Conservation (phyloP, 2,888 invertebrate genomes). For the Odiellus spinosus region DNA sequence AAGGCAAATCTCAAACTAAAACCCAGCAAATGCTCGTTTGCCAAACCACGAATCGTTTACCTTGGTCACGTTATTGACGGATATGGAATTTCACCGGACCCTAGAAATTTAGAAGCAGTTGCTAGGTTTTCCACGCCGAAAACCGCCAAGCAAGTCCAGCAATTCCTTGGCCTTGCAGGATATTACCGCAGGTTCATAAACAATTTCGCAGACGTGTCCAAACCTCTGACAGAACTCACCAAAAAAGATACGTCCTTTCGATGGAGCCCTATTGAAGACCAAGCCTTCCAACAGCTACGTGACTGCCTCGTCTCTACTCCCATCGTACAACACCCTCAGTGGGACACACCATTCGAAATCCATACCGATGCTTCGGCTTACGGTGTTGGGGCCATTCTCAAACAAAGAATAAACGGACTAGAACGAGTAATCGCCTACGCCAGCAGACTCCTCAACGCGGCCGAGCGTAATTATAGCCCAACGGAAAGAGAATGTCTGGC, state of each 20-base stretch:
- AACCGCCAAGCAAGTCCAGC: too few species aligned
- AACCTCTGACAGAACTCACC: too few species aligned
- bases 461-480: constrained; percentile 30
- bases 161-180: too few species aligned
- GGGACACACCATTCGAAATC: constrained; percentile 16
- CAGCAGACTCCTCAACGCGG: too few species aligned
- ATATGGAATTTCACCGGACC: constrained; percentile 4
- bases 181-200: too few species aligned
- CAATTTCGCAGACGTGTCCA: too few species aligned
- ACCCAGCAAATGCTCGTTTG: constrained; percentile 18
- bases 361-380: constrained; percentile 20
- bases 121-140: constrained; percentile 8
- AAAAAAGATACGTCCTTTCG: too few species aligned
- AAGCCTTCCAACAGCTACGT: not conserved
- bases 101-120: constrained; percentile 1
- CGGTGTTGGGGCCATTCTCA: constrained; percentile 22
- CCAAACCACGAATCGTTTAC: constrained; percentile 2
- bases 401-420: constrained; percentile 15
- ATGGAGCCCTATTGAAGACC: not conserved
- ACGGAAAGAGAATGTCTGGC: too few species aligned
- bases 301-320: too few species aligned
- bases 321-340: too few species aligned
- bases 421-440: constrained; percentile 20
- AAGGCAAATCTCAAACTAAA: constrained; percentile 18
- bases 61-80: constrained; percentile 9